A percentile compares a stretch with the other conserved stretches of the same genome.
phyloP scores from a whole-genome alignment of 2,797 vertebrate species.

The Sarcoramphus papa region DNA sequence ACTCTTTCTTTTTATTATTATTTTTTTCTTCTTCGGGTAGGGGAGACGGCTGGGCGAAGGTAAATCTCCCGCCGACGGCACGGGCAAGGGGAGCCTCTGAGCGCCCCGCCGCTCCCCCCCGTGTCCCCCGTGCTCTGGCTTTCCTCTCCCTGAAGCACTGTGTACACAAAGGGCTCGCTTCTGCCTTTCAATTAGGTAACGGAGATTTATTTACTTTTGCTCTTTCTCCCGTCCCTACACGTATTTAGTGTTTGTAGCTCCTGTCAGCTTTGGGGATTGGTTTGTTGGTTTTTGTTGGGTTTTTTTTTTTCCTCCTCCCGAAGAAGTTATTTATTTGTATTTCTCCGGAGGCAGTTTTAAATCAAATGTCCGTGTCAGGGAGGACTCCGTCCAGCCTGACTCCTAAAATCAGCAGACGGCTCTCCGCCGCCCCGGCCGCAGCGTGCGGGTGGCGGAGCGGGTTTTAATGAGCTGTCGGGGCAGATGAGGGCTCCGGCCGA shows the following conservation, averaged over 20 bases:
- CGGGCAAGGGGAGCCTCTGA: not conserved
- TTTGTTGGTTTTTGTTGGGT: not conserved
- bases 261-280: not conserved
- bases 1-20: no score
- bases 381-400: not conserved
- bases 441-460: not conserved
- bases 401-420: not conserved
- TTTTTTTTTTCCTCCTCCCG: not conserved
- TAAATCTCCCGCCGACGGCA: not conserved
- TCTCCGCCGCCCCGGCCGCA: not conserved
- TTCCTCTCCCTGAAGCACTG: constrained; percentile 35
- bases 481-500: no score
- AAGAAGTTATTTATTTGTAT: constrained; percentile 55
- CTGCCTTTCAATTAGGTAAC: constrained; percentile 52
- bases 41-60: not conserved
- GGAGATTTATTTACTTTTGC: constrained; percentile 61
- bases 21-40: not conserved
- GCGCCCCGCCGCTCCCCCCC: not conserved
- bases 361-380: not conserved
- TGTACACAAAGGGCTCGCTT: constrained; percentile 49
- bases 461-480: not conserved
- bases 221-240: constrained; percentile 4
- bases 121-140: not conserved
- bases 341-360: constrained; percentile 47
- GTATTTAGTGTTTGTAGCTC: constrained; percentile 1